phyloP scores from a whole-genome alignment of 2,888 invertebrate genomes.

The Drosophila monieri region DNA sequence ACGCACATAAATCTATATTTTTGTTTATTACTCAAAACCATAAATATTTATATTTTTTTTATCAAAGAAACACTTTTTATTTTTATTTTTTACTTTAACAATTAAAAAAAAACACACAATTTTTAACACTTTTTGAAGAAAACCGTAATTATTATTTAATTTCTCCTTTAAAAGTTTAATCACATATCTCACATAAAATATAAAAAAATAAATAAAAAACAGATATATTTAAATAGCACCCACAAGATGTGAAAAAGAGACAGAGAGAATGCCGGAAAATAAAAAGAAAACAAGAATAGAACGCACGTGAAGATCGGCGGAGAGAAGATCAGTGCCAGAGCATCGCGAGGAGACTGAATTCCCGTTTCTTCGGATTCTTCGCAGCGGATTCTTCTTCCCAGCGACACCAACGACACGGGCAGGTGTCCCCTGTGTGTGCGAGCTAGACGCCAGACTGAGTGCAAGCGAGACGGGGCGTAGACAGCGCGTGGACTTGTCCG shows the following conservation, averaged over 20 bases:
- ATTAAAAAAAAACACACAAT: neutral
- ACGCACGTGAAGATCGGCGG: conserved; percentile 57
- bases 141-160: neutral
- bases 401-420: conserved; percentile 22
- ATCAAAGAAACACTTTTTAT: neutral
- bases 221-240: conserved; percentile 8
- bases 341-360: conserved; percentile 74
- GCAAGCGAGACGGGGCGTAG: conserved; percentile 2
- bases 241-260: conserved; percentile 7
- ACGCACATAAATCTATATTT: neutral
- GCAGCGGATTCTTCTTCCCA: conserved; percentile 18
- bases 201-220: conserved; percentile 4
- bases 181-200: conserved; percentile 9
- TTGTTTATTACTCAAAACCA: too few relatives aligned
- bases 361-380: conserved; percentile 19
- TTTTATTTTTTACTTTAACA: neutral
- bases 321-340: conserved; percentile 67
- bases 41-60: too few relatives aligned
- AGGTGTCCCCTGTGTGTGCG: conserved; percentile 1
- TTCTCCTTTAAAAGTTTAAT: neutral
- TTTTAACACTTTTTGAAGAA: neutral
- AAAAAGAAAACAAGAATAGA: conserved; percentile 1
- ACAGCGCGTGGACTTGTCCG: conserved; percentile 5
- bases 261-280: neutral
- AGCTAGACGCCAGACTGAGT: neutral